Evolutionary conservation across 2,888 invertebrate genomes (phyloP), one percentile per base, ranked within the genome.

Genomic region (Tortrix viridana): DNA sequence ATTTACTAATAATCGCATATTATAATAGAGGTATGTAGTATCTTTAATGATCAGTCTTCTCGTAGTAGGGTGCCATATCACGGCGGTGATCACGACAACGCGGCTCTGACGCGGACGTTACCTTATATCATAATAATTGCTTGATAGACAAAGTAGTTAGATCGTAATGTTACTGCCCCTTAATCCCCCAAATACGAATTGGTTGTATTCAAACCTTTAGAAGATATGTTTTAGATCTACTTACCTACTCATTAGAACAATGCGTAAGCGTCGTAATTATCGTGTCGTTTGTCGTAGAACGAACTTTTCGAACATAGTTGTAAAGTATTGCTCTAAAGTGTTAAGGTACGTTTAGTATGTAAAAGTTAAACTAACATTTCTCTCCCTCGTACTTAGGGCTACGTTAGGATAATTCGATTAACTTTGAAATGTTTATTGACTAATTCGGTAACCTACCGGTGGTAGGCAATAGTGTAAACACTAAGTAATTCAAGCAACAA

Each of bases 371-470:
- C 57, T 79, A 81, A 84, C 73, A 71, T 80, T 84, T 85, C 79
- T 82, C 84, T 83, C 79, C 69, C 84, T 83, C 84, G 80, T 86
- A 86, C 83, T 85, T 87, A 86, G 85, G 75, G 67, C 79, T 76
- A 84, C 67, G 66, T 47, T 84, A 84, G 77, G 16, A 37, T 84
- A 85, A 81, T 79, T 70, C 72, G 71, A 73, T 70, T 72, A 74
- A 76, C 70, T 72, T 68, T 72, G 44, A 50, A 32, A 55, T 43
- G 49, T 62, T 38, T 50, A 37, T 43, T 47, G 55, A 55, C 55
- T 53, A 52, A 59, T 16, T 16, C 37, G 50, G 55, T 58, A 41
- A 55, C 58, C 46, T 20, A 32, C 76, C 77, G 78, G 71, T 75
- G 72, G 66, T 78, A 71, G 69, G 65, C 55, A 69, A 64, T 69